Evolutionary conservation across 2,113 vertebrate species (phyloP).

Genomic region (Myotis brandtii): DNA sequence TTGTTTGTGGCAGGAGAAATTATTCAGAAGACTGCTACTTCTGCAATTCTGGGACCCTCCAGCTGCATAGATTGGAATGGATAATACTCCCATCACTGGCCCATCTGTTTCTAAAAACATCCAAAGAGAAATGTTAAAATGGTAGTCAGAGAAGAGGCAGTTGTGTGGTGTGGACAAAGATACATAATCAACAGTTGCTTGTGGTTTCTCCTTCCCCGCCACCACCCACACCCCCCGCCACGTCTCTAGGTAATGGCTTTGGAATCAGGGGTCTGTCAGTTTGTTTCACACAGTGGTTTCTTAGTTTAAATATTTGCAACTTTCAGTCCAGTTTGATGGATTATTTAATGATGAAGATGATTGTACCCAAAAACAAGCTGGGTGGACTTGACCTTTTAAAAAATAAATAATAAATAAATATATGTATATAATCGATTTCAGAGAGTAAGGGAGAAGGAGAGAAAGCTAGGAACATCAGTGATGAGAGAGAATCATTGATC

Average conservation of each 20-base stretch:
- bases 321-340: not conserved
- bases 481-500: too few species aligned
- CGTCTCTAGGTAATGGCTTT: not conserved
- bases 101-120: constrained; percentile 80
- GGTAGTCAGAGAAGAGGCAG: constrained; percentile 62
- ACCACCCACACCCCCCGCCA: too few species aligned
- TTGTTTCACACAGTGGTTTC: not conserved
- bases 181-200: constrained; percentile 5
- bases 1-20: constrained; percentile 83
- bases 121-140: not conserved
- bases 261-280: not conserved
- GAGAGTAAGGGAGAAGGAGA: too few species aligned
- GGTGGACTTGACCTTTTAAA: not conserved
- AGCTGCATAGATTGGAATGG: constrained; percentile 75
- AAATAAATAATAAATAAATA: too few species aligned
- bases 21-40: constrained; percentile 80
- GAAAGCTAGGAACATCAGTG: too few species aligned
- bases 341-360: constrained; percentile 4
- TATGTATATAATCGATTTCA: too few species aligned
- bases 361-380: not conserved
- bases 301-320: not conserved
- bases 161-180: not conserved
- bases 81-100: constrained; percentile 65
- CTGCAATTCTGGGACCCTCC: constrained; percentile 79
- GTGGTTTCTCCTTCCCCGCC: not conserved